Percentiles rank a stretch among this genome's conserved stretches.
Conservation (phyloP, 2,113 vertebrate genomes). For the Lasiurus cinereus region DNA sequence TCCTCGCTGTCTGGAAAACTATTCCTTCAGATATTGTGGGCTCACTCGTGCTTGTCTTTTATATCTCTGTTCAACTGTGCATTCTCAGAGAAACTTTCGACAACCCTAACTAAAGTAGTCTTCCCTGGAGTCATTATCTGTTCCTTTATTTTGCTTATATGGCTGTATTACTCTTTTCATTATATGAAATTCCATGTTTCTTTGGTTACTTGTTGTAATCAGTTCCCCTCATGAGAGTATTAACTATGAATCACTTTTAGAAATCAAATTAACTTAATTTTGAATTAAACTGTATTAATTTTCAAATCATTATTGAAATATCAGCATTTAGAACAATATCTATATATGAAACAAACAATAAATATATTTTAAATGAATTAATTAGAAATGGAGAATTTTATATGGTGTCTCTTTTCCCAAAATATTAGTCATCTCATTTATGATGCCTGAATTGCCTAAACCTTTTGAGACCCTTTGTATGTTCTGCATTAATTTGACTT, state of each 20-base stretch:
- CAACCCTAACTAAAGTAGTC: not conserved
- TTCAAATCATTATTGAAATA: not conserved
- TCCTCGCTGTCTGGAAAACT: not conserved
- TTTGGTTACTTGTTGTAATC: not conserved
- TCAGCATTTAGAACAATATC: not conserved
- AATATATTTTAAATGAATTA: constrained; percentile 11
- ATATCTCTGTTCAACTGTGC: not conserved
- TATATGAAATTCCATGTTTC: not conserved
- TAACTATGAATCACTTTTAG: not conserved
- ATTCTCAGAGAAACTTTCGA: not conserved
- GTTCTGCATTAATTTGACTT: not conserved
- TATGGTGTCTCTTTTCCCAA: not conserved
- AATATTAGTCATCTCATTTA: not conserved
- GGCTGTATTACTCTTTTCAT: not conserved
- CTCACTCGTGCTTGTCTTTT: not conserved
- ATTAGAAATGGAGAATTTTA: not conserved
- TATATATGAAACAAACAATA: not conserved
- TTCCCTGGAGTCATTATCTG: not conserved
- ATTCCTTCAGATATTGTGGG: not conserved
- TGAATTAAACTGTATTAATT: not conserved
- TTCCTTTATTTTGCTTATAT: not conserved
- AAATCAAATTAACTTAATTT: not conserved
- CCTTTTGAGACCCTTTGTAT: not conserved
- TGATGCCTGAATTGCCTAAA: not conserved
- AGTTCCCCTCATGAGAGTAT: not conserved